Conservation (phyloP, 1,140 invertebrate species). For the Hyles euphorbiae region DNA sequence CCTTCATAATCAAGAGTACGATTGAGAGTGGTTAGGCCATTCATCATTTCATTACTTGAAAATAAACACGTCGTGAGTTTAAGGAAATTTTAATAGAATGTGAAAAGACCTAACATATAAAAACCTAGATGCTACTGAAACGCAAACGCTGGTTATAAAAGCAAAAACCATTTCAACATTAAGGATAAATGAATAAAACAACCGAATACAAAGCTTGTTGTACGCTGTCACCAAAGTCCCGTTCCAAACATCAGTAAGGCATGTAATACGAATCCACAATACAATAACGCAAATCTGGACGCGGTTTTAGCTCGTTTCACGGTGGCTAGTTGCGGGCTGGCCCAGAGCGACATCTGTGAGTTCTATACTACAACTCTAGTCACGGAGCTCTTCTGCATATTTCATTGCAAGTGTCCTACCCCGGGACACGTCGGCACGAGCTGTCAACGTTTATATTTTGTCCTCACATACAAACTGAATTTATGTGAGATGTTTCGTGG, state of each 20-base stretch:
- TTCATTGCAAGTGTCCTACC: slow-evolving; percentile 22
- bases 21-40: too few relatives aligned
- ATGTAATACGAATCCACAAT: slow-evolving; percentile 14
- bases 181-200: too few relatives aligned
- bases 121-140: too few relatives aligned
- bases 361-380: slow-evolving; percentile 10
- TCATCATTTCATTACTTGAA: too few relatives aligned
- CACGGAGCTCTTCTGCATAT: slow-evolving; percentile 22
- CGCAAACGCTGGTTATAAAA: too few relatives aligned
- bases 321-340: slow-evolving; percentile 15
- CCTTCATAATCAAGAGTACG: too few relatives aligned
- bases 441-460: slow-evolving; percentile 17
- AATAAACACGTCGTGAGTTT: too few relatives aligned
- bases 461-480: slow-evolving; percentile 23
- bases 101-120: too few relatives aligned
- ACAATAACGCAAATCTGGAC: slow-evolving; percentile 16
- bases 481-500: slow-evolving; percentile 11
- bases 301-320: slow-evolving; percentile 20
- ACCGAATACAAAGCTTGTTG: too few relatives aligned
- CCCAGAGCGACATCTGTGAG: slow-evolving; percentile 12
- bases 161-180: too few relatives aligned
- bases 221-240: too few relatives aligned
- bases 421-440: slow-evolving; percentile 13
- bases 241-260: background rate
- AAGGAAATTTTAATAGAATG: too few relatives aligned